Evolutionary conservation across 1,140 invertebrate genomes (phyloP).

Genomic region (Drosophila athabasca): DNA sequence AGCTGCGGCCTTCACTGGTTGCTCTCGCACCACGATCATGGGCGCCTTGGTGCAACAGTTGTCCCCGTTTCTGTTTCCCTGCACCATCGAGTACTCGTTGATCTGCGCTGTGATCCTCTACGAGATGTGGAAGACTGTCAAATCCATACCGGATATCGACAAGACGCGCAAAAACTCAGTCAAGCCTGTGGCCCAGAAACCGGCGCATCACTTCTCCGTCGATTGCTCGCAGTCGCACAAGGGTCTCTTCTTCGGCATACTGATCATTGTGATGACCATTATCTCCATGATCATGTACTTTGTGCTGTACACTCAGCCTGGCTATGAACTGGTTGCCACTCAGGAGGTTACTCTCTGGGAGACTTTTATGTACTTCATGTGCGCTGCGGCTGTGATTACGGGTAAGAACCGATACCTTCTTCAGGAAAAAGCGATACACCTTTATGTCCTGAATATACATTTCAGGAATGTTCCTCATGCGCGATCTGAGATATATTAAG

Average conservation of each 20-base stretch:
- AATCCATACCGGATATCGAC: conserved; percentile 79
- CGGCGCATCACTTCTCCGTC: conserved; percentile 91
- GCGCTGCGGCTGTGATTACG: conserved; percentile 68
- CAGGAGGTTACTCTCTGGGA: conserved; percentile 91
- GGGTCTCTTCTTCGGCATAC: conserved; percentile 93
- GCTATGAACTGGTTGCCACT: conserved; percentile 88
- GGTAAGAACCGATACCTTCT: conserved; percentile 33
- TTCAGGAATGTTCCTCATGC: conserved; percentile 87
- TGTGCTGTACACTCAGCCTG: conserved; percentile 89
- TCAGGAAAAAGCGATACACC: too few relatives aligned
- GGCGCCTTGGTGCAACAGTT: conserved; percentile 90
- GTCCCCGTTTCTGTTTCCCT: conserved; percentile 94
- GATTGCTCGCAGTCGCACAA: conserved; percentile 95
- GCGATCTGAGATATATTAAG: conserved; percentile 86
- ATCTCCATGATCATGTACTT: conserved; percentile 96
- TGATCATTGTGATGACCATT: conserved; percentile 93
- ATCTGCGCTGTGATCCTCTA: conserved; percentile 93
- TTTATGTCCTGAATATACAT: neutral
- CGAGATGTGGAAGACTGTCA: conserved; percentile 92
- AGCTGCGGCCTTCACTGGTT: conserved; percentile 59
- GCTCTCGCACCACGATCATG: conserved; percentile 86
- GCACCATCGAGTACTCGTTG: conserved; percentile 93
- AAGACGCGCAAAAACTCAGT: conserved; percentile 73
- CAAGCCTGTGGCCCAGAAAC: conserved; percentile 79
- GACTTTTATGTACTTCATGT: conserved; percentile 87